These are phyloP conservation scores for Daubentonia madagascariensis DNA, from an alignment of 2,113 vertebrate species.

Conservation along the genomic window DNA sequence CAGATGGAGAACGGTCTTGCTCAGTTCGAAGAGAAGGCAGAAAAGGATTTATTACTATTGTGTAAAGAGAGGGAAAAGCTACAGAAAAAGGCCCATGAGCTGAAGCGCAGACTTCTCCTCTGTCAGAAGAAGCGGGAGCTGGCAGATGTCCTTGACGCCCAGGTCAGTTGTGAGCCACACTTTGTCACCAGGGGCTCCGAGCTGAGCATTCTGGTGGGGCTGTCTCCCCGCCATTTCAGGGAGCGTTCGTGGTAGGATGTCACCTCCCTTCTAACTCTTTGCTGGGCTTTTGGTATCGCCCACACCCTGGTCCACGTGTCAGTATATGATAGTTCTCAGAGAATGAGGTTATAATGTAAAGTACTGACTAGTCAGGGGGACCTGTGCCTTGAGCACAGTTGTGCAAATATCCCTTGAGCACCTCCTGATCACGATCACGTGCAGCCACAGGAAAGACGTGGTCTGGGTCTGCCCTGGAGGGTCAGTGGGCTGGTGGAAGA, in stretches of 20 bases:
- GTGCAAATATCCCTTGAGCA: rapidly evolving
- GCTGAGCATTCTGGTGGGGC: background rate
- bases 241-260: background rate
- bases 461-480: background rate
- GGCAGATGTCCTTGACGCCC: constrained; percentile 82
- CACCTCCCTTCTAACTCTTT: background rate
- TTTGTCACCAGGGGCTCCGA: too few species aligned
- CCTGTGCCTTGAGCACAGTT: rapidly evolving
- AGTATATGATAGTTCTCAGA: background rate
- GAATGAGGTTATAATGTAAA: background rate
- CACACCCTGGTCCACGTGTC: background rate
- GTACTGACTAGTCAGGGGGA: too few species aligned
- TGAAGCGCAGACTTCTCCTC: constrained; percentile 79
- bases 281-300: background rate
- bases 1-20: constrained; percentile 85
- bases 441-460: rapidly evolving
- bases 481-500: background rate
- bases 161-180: constrained; percentile 79
- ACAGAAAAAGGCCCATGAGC: constrained; percentile 69
- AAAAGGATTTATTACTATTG: constrained; percentile 79
- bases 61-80: constrained; percentile 83
- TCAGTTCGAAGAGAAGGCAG: constrained; percentile 83
- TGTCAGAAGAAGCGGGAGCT: constrained; percentile 80
- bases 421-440: background rate
- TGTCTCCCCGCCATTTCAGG: background rate